A percentile compares a stretch with the other conserved stretches of the same genome.
Conservation (phyloP, 1,140 invertebrate species). For the Drosophila jambulina region DNA sequence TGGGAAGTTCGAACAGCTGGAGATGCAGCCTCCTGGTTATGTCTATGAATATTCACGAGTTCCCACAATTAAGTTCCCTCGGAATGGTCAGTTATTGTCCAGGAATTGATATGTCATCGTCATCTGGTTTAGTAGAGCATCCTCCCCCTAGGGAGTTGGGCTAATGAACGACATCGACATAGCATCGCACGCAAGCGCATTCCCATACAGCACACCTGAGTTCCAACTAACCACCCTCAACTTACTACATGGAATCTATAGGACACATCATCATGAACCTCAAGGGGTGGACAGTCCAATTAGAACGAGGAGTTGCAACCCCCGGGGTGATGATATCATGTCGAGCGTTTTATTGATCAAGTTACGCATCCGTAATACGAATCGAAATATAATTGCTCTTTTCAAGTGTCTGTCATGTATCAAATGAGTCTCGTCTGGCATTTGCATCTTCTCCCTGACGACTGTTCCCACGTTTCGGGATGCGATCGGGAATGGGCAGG, state of each 20-base stretch:
- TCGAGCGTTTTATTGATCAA: slow-evolving; percentile 83
- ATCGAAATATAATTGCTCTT: slow-evolving; percentile 81
- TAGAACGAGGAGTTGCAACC: slow-evolving; percentile 41
- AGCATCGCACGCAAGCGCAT: slow-evolving; percentile 80
- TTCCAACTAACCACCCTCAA: slow-evolving; percentile 44
- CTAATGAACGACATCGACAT: slow-evolving; percentile 67
- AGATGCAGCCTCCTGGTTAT: slow-evolving; percentile 13
- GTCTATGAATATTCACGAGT: slow-evolving; percentile 66
- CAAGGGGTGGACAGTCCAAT: slow-evolving; percentile 50
- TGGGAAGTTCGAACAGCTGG: slow-evolving; percentile 35
- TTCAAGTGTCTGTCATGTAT: slow-evolving; percentile 78
- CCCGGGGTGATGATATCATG: slow-evolving; percentile 62
- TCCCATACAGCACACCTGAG: slow-evolving; percentile 80
- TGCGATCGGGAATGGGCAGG: slow-evolving; percentile 13
- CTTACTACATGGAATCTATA: not conserved
- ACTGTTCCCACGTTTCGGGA: slow-evolving; percentile 59
- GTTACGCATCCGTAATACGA: slow-evolving; percentile 82
- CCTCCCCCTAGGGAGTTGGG: slow-evolving; percentile 23
- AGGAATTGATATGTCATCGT: slow-evolving; percentile 81
- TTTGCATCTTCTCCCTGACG: slow-evolving; percentile 32
- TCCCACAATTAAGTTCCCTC: slow-evolving; percentile 60
- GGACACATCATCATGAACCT: slow-evolving; percentile 26
- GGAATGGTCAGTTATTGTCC: slow-evolving; percentile 36
- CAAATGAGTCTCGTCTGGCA: slow-evolving; percentile 46
- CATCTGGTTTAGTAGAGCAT: slow-evolving; percentile 84